phyloP scores from a whole-genome alignment of 2,888 invertebrate species.

The Epistrophe grossulariae region DNA sequence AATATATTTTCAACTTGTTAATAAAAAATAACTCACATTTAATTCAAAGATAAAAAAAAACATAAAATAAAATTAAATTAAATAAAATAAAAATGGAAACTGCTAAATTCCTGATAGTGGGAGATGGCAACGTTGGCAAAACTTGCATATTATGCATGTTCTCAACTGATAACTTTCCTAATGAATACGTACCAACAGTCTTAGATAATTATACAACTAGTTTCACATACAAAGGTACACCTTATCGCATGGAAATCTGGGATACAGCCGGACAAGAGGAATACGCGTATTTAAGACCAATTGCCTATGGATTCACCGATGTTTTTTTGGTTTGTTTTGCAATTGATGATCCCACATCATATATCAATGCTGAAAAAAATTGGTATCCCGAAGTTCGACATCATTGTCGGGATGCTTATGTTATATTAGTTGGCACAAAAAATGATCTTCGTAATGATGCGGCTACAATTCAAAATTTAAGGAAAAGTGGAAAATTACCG shows the following conservation, averaged over 20 bases:
- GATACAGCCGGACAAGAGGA: conserved; percentile 83
- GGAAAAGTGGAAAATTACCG: conserved; percentile 80
- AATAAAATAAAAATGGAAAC: background rate
- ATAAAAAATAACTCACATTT: background rate
- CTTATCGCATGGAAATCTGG: conserved; percentile 82
- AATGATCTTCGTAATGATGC: conserved; percentile 82
- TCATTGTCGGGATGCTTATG: conserved; percentile 82
- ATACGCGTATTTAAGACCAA: conserved; percentile 81
- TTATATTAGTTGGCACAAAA: conserved; percentile 82
- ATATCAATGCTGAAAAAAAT: conserved; percentile 82
- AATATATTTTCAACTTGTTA: background rate
- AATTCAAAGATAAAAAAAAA: background rate
- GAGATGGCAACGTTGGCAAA: conserved; percentile 83
- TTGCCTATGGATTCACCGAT: conserved; percentile 82
- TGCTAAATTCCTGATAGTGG: conserved; percentile 82
- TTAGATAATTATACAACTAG: conserved; percentile 76
- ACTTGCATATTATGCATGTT: conserved; percentile 83
- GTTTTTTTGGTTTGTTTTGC: conserved; percentile 82
- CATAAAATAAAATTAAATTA: background rate
- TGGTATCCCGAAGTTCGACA: conserved; percentile 83
- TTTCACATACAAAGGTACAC: conserved; percentile 79
- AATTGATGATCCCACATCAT: conserved; percentile 82
- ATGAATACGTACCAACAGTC: conserved; percentile 82
- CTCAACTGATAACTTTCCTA: conserved; percentile 82
- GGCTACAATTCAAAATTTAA: conserved; percentile 81